Conservation (phyloP, 2,888 invertebrate genomes). For the Cephalotes varians region DNA sequence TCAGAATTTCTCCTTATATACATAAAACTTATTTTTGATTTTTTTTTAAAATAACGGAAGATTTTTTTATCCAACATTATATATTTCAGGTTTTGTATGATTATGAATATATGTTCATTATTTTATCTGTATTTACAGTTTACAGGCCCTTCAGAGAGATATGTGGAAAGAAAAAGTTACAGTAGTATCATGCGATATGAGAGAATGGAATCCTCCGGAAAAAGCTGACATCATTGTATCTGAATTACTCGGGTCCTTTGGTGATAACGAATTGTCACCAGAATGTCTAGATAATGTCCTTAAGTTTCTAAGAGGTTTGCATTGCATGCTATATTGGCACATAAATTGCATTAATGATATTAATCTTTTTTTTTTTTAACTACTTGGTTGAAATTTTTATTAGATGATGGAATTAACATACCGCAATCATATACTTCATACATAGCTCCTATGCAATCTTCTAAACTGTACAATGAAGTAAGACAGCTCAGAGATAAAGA, state of each 20-base stretch:
- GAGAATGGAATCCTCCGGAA: conserved; percentile 92
- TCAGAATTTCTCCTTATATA: no score
- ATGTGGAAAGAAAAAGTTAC: conserved; percentile 93
- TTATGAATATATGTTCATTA: background rate
- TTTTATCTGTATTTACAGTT: conserved; percentile 77
- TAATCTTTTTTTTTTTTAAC: background rate
- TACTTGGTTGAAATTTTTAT: conserved; percentile 39
- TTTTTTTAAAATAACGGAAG: background rate
- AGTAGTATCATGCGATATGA: conserved; percentile 95
- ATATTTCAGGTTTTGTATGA: background rate
- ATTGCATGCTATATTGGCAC: background rate
- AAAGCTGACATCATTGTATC: conserved; percentile 98
- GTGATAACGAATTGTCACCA: conserved; percentile 99
- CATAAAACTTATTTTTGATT: background rate
- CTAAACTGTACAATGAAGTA: conserved; percentile 94
- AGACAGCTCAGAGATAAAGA: conserved; percentile 86
- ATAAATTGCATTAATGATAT: background rate
- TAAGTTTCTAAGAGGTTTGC: conserved; percentile 90
- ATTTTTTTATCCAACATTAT: background rate
- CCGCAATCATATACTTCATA: conserved; percentile 96
- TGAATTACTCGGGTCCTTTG: conserved; percentile 98
- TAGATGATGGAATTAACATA: conserved; percentile 95
- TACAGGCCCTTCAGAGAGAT: conserved; percentile 91
- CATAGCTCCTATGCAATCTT: conserved; percentile 96
- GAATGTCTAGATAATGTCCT: conserved; percentile 99